Percentiles rank a stretch among this genome's conserved stretches.
These are phyloP conservation scores for Herpetotheres cachinnans DNA, from an alignment of 2,113 vertebrate genomes.

Conservation along the genomic window DNA sequence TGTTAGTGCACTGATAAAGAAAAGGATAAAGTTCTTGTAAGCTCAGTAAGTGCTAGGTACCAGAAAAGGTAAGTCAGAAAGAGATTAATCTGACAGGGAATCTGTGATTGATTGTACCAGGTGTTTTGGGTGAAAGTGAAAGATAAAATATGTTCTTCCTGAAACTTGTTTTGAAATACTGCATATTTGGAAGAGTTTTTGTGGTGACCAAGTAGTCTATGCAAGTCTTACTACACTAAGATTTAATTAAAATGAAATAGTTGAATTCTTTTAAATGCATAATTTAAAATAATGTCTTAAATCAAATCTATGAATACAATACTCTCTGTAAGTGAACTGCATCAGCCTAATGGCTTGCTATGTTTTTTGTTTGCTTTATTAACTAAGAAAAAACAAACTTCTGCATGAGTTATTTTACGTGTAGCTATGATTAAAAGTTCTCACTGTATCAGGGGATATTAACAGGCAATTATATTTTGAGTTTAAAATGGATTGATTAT, in stretches of 20 bases:
- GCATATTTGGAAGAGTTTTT: neutral
- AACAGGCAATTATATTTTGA: neutral
- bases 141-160: neutral
- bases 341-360: neutral
- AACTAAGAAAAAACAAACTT: neutral
- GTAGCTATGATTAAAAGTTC: neutral
- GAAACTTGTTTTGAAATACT: neutral
- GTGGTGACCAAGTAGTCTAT: neutral
- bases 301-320: neutral
- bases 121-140: neutral
- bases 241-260: neutral
- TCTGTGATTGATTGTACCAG: neutral
- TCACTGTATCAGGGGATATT: neutral
- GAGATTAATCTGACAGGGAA: neutral
- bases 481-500: slow-evolving; percentile 24
- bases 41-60: neutral
- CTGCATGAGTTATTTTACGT: neutral
- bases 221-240: neutral
- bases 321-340: neutral
- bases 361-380: slow-evolving; percentile 25
- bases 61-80: neutral
- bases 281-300: neutral
- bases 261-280: neutral
- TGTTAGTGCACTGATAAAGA: neutral
- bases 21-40: neutral